A percentile compares a stretch with the other conserved stretches of the same genome.
phyloP scores from a whole-genome alignment of 2,113 vertebrate species.

The Penelope pileata region DNA sequence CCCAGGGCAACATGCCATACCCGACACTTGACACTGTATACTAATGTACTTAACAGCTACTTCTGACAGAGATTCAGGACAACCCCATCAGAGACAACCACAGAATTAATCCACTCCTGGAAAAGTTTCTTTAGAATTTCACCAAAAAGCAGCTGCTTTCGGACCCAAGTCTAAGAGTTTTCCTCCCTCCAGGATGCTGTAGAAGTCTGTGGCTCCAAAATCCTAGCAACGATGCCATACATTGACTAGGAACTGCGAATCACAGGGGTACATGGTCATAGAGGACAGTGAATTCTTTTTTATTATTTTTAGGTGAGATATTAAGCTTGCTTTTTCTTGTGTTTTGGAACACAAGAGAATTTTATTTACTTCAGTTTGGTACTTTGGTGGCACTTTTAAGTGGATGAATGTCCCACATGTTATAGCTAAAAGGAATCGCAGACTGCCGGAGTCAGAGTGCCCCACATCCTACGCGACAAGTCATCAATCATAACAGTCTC shows the following conservation, averaged over 20 bases:
- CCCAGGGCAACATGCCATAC: rapidly evolving
- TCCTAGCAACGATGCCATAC: neutral
- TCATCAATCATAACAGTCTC: neutral
- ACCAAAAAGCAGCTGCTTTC: neutral
- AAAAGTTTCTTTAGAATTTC: neutral
- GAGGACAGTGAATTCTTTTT: too few species aligned
- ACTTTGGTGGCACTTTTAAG: neutral
- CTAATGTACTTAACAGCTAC: neutral
- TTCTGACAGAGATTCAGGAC: neutral
- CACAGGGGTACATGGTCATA: rapidly evolving
- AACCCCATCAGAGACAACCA: rapidly evolving
- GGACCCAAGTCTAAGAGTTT: neutral
- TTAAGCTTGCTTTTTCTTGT: neutral
- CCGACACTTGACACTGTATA: too few species aligned
- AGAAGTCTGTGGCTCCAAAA: neutral
- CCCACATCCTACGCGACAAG: neutral
- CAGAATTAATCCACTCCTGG: neutral
- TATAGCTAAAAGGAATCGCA: neutral
- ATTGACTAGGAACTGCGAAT: neutral
- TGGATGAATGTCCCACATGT: neutral
- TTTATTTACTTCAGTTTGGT: neutral
- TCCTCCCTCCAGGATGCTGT: neutral
- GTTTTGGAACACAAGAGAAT: neutral
- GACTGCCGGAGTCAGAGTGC: neutral
- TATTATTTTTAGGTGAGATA: neutral